phyloP scores from a whole-genome alignment of 2,888 invertebrate species.

The Lissocephala sabroskyi region DNA sequence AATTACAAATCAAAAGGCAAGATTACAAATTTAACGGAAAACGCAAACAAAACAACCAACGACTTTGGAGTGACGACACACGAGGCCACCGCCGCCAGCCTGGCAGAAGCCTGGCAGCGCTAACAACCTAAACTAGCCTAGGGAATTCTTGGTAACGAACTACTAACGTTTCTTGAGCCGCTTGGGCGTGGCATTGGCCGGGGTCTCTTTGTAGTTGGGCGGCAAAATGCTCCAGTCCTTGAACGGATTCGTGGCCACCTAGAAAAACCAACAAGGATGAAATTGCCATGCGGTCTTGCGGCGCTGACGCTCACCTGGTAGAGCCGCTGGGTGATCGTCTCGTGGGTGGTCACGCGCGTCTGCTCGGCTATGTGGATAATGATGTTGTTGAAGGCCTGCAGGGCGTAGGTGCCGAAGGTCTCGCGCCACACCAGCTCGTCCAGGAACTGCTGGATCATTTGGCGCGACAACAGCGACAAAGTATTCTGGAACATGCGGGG shows the following conservation, averaged over 20 bases:
- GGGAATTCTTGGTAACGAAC: constrained; percentile 5
- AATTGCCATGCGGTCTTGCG: too few species aligned
- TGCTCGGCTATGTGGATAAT: constrained; percentile 85
- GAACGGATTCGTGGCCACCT: constrained; percentile 79
- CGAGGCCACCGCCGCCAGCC: too few species aligned
- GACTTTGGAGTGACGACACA: constrained; percentile 23
- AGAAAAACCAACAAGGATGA: neutral
- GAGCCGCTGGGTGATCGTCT: constrained; percentile 77
- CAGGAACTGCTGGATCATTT: constrained; percentile 91
- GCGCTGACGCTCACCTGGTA: constrained; percentile 74
- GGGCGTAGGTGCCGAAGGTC: constrained; percentile 84
- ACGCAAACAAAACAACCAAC: constrained; percentile 2
- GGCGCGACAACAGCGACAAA: constrained; percentile 83
- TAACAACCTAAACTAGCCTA: too few species aligned
- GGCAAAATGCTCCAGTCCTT: constrained; percentile 76
- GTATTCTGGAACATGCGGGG: constrained; percentile 94
- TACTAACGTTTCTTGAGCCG: constrained; percentile 72
- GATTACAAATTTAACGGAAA: constrained; percentile 15
- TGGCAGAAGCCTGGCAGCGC: too few species aligned
- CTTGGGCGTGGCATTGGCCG: constrained; percentile 68
- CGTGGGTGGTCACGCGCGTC: constrained; percentile 79
- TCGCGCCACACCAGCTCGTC: constrained; percentile 94
- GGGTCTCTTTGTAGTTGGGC: constrained; percentile 62
- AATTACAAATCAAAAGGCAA: constrained; percentile 14
- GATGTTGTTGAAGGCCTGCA: constrained; percentile 86